Conservation (phyloP, 1,140 invertebrate species). For the Cydia splendana region DNA sequence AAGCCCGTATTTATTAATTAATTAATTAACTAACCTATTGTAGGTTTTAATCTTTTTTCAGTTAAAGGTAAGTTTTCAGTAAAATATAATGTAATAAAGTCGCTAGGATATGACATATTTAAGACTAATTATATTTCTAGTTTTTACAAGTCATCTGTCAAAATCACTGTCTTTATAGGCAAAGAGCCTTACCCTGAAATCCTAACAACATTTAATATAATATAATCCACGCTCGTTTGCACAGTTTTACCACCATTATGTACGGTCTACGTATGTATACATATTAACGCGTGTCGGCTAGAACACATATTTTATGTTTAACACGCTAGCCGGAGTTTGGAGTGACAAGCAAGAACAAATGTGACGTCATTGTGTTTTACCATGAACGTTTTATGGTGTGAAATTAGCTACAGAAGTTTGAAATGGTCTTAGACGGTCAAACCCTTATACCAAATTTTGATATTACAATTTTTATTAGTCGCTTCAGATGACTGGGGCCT, state of each 20-base stretch:
- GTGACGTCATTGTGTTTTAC: conserved; percentile 24
- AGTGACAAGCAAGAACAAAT: conserved; percentile 27
- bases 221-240: not conserved
- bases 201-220: not conserved
- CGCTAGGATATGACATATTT: no score
- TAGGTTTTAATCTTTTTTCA: no score
- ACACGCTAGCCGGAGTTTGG: conserved; percentile 21
- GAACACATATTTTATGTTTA: conserved; percentile 21
- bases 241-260: conserved; percentile 9
- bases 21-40: no score
- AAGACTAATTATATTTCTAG: no score
- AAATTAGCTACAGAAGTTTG: conserved; percentile 35
- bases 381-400: conserved; percentile 31
- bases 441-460: no score
- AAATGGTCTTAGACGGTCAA: not conserved
- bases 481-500: no score
- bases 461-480: no score
- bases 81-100: not conserved
- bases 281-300: conserved; percentile 19
- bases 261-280: conserved; percentile 3
- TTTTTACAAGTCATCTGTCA: no score
- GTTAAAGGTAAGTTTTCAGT: not conserved
- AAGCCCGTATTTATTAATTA: no score
- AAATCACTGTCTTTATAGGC: not conserved
- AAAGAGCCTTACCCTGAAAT: not conserved